These are phyloP conservation scores for Dryomyza anilis DNA, from an alignment of 2,888 invertebrate species.

Conservation along the genomic window DNA sequence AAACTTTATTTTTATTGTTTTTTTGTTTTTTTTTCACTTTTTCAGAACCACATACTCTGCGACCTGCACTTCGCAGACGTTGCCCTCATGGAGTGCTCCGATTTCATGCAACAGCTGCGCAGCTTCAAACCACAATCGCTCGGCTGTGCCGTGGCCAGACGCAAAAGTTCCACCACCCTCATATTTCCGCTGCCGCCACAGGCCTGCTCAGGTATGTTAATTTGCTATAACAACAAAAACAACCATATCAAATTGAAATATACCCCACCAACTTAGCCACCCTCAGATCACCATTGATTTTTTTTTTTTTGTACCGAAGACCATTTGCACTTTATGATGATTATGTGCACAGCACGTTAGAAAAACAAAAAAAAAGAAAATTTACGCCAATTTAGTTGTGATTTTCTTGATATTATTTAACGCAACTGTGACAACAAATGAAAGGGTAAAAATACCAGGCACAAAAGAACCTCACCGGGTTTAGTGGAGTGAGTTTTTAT, in stretches of 20 bases:
- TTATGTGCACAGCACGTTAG: no score
- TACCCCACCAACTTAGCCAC: no score
- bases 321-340: no score
- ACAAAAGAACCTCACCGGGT: no score
- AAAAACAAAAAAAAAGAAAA: no score
- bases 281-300: no score
- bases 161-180: conserved; percentile 91
- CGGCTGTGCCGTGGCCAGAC: conserved; percentile 91
- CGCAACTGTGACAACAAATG: no score
- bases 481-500: no score
- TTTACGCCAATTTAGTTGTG: no score
- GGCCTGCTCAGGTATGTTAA: conserved; percentile 83
- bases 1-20: neutral
- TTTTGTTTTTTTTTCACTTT: conserved; percentile 23
- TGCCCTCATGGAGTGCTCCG: conserved; percentile 95
- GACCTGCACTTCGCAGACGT: conserved; percentile 96
- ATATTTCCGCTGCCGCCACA: conserved; percentile 93
- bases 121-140: conserved; percentile 95
- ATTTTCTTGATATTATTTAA: no score
- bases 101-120: conserved; percentile 95
- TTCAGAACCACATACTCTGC: conserved; percentile 88
- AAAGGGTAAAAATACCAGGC: no score
- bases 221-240: neutral
- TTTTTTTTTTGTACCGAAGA: no score
- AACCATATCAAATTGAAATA: neutral